Evolutionary conservation across 2,888 invertebrate genomes (phyloP).

Genomic region (Nomada lathburiana): DNA sequence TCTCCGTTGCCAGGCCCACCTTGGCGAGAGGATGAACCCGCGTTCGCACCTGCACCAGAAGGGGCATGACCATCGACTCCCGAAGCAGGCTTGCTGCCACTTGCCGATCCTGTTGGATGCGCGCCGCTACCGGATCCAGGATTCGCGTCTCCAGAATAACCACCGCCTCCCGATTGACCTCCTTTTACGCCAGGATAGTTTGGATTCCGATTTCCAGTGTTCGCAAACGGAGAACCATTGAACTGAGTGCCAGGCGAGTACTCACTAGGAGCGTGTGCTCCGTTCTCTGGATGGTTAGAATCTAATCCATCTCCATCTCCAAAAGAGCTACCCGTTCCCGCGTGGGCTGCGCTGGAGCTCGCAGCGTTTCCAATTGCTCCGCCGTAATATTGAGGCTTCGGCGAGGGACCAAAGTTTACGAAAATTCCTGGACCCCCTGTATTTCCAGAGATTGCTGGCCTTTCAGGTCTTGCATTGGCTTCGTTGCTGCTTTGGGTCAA

Average conservation of each 20-base stretch:
- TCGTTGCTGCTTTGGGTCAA: neutral
- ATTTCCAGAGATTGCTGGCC: no score
- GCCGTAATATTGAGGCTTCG: neutral
- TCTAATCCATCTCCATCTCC: neutral
- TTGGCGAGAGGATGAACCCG: neutral
- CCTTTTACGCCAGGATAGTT: constrained; percentile 7
- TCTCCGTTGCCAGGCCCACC: neutral
- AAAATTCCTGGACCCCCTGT: neutral
- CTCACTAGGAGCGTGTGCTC: neutral
- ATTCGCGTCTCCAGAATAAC: neutral
- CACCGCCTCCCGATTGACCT: neutral
- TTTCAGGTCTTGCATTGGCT: neutral
- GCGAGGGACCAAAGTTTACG: neutral
- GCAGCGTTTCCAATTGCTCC: neutral
- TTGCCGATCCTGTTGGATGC: neutral
- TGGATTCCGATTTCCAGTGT: neutral
- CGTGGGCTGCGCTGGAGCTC: neutral
- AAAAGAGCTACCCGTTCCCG: neutral
- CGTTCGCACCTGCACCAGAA: neutral
- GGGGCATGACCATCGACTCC: neutral
- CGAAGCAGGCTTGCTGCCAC: neutral
- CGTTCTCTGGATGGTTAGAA: neutral
- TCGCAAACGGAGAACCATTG: constrained; percentile 1
- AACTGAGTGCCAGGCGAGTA: neutral
- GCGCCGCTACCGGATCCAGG: neutral